Conservation (phyloP, 2,113 vertebrate species). For the Otolemur garnettii region DNA sequence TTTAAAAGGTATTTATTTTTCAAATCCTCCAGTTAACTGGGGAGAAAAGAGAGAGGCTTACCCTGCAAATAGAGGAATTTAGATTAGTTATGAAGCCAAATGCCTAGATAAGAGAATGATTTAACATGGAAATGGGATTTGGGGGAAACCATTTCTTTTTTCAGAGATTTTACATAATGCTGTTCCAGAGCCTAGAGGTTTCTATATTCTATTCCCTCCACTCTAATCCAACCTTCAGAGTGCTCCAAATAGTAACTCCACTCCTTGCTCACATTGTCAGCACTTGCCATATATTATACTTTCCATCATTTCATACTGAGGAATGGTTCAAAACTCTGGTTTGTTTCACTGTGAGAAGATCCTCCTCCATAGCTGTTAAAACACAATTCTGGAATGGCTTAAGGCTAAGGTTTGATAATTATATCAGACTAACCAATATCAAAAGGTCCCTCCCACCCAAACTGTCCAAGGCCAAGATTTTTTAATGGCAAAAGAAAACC, state of each 20-base stretch:
- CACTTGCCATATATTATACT: neutral
- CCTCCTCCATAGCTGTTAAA: neutral
- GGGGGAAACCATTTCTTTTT: neutral
- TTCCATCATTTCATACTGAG: neutral
- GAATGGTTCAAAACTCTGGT: neutral
- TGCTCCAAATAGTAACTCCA: neutral
- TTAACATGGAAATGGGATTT: neutral
- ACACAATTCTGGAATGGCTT: neutral
- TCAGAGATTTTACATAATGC: neutral
- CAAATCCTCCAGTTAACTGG: neutral
- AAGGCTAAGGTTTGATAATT: neutral
- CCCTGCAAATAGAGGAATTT: neutral
- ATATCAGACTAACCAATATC: rapidly evolving
- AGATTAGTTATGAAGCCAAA: conserved; percentile 31
- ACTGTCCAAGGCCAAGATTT: neutral
- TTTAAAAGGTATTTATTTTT: neutral
- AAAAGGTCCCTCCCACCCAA: neutral
- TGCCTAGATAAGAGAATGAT: neutral
- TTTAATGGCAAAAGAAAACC: neutral
- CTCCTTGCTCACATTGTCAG: neutral
- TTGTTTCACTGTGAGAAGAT: neutral
- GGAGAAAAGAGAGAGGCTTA: neutral
- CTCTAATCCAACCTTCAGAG: neutral
- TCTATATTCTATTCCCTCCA: neutral
- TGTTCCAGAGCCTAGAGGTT: neutral